Evolutionary conservation across 1,140 invertebrate species (phyloP), one percentile per base, ranked within the genome.

Genomic region (Varroa destructor): DNA sequence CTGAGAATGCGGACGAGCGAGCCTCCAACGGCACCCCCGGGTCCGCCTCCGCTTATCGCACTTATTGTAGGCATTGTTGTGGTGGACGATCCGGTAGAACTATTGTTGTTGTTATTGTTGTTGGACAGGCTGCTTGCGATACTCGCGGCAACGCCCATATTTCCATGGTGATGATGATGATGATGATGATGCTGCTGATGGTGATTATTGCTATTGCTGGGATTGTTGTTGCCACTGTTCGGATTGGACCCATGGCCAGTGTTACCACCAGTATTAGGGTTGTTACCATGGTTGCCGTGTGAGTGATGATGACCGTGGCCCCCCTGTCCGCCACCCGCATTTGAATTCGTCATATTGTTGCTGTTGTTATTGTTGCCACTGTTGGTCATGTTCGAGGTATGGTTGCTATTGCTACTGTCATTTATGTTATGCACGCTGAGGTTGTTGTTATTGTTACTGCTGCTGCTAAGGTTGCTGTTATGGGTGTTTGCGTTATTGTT

Each of bases 1-100:
- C 46, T 67, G 61, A 67, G 61, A 67, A 67, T 67, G 1, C 61
- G 61, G 40, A 67, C 61, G 14, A 67, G 61, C 14, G 61, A 67
- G 1, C 61, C 61, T 40, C 61, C 61, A 14, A 67, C 61, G 40
- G 61, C 61, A 67, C 61, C 61, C 12, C 40, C 61, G 14, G 61
- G 61, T 43, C 46, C 46, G 61, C 40, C 61, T n/a, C 46, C 46
- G 61, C 40, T 3, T 36, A 12, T 14, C 14, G 40, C 61, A 14
- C 40, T 40, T 67, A 14, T 6, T 58, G 6, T 12, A 40, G 40
- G 37, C 61, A 43, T 67, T 40, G 61, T 12, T 5, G 46, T n/a
- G 12, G 61, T 37, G 12, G 12, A 40, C 5, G 46, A 40, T 12
- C 61, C 61, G 40, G 40, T 12, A 58, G 42, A 37, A 46, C 12